These are phyloP conservation scores for Galeopsomyia nigrocyanea DNA, from an alignment of 2,888 invertebrate genomes.

Conservation along the genomic window DNA sequence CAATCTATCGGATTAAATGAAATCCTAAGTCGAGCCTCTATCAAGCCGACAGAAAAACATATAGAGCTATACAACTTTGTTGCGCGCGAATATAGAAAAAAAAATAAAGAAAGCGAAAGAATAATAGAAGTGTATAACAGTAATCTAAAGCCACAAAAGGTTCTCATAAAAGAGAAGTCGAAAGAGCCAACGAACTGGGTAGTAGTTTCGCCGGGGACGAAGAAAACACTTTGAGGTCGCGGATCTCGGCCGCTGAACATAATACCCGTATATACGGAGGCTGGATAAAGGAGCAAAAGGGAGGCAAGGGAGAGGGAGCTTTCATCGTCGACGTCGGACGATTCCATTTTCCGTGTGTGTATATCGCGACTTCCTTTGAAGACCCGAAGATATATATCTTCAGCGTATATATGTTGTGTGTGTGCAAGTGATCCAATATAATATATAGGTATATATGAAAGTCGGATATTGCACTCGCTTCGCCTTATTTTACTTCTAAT, in stretches of 20 bases:
- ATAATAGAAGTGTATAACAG: conserved; percentile 36
- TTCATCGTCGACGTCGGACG: conserved; percentile 28
- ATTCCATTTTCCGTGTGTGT: conserved; percentile 33
- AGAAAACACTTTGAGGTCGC: conserved; percentile 31
- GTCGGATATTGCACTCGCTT: too few species aligned
- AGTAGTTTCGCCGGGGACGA: conserved; percentile 19
- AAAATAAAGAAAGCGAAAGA: too few species aligned
- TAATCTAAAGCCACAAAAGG: conserved; percentile 30
- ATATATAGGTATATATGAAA: too few species aligned
- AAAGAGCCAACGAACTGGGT: conserved; percentile 8
- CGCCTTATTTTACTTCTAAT: too few species aligned
- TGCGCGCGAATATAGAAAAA: too few species aligned
- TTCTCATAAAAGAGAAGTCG: too few species aligned
- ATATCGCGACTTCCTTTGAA: conserved; percentile 31
- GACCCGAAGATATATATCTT: conserved; percentile 21
- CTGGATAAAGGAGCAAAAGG: conserved; percentile 20
- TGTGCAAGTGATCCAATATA: neutral
- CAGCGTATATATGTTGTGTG: neutral
- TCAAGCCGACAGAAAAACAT: too few species aligned
- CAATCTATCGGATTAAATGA: too few species aligned
- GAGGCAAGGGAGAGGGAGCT: neutral
- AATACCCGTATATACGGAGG: neutral
- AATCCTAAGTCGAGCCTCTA: too few species aligned
- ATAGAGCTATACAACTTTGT: too few species aligned
- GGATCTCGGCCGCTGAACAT: neutral